Conservation (phyloP, 2,888 invertebrate genomes). For the Prosapia bicincta region DNA sequence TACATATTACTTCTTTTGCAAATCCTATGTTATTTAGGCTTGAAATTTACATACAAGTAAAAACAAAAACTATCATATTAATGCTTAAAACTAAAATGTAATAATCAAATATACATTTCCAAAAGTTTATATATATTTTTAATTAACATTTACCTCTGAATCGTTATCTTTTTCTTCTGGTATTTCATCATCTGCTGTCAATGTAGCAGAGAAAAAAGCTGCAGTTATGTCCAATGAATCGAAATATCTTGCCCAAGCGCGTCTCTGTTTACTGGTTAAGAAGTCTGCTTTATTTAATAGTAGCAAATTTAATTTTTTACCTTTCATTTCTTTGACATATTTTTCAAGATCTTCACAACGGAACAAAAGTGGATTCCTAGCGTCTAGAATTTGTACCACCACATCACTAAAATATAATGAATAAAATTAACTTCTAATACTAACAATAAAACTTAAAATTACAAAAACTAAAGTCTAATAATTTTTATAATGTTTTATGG, state of each 20-base stretch:
- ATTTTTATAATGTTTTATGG: too few relatives aligned
- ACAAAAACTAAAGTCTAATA: too few relatives aligned
- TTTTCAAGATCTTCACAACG: constrained; percentile 88
- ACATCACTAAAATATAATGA: constrained; percentile 65
- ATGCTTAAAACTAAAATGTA: too few relatives aligned
- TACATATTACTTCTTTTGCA: too few relatives aligned
- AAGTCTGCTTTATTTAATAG: constrained; percentile 96
- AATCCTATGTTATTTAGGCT: too few relatives aligned
- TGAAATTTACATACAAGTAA: too few relatives aligned
- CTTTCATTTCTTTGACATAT: constrained; percentile 75
- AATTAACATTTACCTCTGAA: too few relatives aligned
- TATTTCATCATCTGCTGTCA: constrained; percentile 49
- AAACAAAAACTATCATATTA: too few relatives aligned
- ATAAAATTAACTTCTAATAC: too few relatives aligned
- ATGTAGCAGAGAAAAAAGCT: constrained; percentile 89
- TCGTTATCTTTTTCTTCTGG: constrained; percentile 37
- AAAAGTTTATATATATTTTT: too few relatives aligned
- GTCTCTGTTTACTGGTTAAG: constrained; percentile 73
- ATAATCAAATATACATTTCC: too few relatives aligned
- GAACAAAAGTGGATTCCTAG: constrained; percentile 91
- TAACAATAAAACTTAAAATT: too few relatives aligned
- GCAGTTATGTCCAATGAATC: constrained; percentile 62
- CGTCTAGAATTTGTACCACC: constrained; percentile 92
- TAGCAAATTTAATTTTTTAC: constrained; percentile 72
- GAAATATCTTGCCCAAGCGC: constrained; percentile 85